These are phyloP conservation scores for Dasyornis broadbenti DNA, from an alignment of 2,113 vertebrate genomes.

Conservation along the genomic window DNA sequence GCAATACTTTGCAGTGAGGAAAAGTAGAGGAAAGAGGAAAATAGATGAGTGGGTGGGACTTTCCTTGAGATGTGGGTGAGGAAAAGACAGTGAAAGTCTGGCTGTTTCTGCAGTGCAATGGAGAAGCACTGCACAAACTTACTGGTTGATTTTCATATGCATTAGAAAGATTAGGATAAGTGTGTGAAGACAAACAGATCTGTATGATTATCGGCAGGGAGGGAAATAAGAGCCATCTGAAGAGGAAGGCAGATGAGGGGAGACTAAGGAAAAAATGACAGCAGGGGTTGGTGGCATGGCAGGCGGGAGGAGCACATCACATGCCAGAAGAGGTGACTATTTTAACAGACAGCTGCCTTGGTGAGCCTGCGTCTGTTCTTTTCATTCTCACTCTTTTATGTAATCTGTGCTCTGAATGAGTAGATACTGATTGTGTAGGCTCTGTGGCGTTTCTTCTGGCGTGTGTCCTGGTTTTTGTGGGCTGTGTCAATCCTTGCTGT, in stretches of 20 bases:
- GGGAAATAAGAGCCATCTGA: not conserved
- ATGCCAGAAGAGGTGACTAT: not conserved
- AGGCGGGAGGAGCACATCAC: not conserved
- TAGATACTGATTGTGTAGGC: not conserved
- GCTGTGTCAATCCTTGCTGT: not conserved
- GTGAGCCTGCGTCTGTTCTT: not conserved
- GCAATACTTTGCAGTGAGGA: not conserved
- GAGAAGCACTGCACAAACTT: not conserved
- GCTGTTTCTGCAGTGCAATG: not conserved
- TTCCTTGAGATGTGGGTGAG: not conserved
- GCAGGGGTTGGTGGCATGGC: not conserved
- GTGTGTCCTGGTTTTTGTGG: not conserved
- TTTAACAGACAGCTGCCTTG: not conserved
- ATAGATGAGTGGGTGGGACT: conserved; percentile 2
- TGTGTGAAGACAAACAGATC: not conserved
- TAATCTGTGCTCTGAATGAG: conserved; percentile 6
- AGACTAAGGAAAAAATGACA: not conserved
- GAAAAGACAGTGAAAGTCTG: not conserved
- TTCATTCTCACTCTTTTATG: not conserved
- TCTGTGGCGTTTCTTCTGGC: not conserved
- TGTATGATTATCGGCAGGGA: not conserved
- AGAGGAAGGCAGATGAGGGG: not conserved
- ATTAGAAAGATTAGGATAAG: not conserved
- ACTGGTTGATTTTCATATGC: not conserved
- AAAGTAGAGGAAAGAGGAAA: not conserved